Evolutionary conservation across 1,140 invertebrate species (phyloP).

Genomic region (Pseudomyrmex flavicornis): DNA sequence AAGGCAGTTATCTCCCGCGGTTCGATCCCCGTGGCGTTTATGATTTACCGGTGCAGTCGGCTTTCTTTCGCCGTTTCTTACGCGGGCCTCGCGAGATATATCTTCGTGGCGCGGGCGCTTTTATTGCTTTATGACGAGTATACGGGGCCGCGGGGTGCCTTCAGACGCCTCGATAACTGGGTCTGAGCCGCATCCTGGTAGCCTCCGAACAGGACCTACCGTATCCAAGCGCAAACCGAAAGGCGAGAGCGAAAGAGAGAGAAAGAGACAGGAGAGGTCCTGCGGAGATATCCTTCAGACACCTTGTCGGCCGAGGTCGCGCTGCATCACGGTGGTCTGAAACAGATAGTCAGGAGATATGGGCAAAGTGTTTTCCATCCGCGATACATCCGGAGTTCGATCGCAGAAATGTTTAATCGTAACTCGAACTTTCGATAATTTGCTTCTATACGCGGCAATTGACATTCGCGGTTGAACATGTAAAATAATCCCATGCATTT

Average conservation of each 20-base stretch:
- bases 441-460: background rate
- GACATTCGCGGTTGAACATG: background rate
- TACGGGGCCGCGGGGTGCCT: conserved; percentile 40
- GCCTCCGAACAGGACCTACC: conserved; percentile 50
- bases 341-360: conserved; percentile 38
- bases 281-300: conserved; percentile 57
- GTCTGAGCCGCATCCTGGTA: conserved; percentile 60
- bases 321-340: conserved; percentile 53
- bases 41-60: conserved; percentile 70
- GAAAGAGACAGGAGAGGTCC: conserved; percentile 22
- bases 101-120: conserved; percentile 36
- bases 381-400: background rate
- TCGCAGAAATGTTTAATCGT: conserved; percentile 4
- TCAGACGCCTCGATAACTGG: conserved; percentile 55
- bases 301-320: conserved; percentile 55
- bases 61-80: conserved; percentile 60
- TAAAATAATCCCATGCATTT: too few species aligned
- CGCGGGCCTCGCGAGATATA: conserved; percentile 42
- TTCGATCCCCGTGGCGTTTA: conserved; percentile 73
- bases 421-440: background rate
- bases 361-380: background rate
- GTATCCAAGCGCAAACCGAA: conserved; percentile 24
- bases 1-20: conserved; percentile 68
- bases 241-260: conserved; percentile 17
- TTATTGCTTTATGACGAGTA: conserved; percentile 49